Evolutionary conservation across 2,113 vertebrate species (phyloP).

Genomic region (Atrichornis clamosus): DNA sequence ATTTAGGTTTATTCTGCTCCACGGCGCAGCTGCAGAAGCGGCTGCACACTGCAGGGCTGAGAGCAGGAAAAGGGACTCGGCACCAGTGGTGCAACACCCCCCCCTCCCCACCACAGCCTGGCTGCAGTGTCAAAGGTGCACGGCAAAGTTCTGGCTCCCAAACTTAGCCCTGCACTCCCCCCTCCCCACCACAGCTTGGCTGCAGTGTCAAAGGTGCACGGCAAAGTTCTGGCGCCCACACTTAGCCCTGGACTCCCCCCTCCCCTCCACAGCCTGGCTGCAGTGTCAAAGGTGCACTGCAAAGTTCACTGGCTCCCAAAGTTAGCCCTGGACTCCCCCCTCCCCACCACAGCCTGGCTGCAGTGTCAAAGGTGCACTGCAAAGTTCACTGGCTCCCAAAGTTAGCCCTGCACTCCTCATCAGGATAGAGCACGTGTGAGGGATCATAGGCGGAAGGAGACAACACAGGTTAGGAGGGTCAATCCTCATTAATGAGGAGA

Average conservation of each 20-base stretch:
- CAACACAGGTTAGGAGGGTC: neutral
- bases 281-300: neutral
- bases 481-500: neutral
- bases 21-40: neutral
- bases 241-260: neutral
- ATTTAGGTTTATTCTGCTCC: neutral
- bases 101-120: neutral
- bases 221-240: neutral
- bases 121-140: neutral
- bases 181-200: neutral
- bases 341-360: neutral
- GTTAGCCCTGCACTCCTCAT: neutral
- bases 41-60: neutral
- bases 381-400: neutral
- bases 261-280: neutral
- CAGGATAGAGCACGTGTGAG: neutral
- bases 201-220: neutral
- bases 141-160: neutral
- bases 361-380: neutral
- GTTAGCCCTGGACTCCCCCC: neutral
- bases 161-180: neutral
- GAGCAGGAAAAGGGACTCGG: neutral
- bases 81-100: accelerated
- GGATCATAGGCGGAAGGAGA: neutral
- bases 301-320: neutral